Evolutionary conservation across 2,888 invertebrate species (phyloP).

Genomic region (Andricus quercusramuli): DNA sequence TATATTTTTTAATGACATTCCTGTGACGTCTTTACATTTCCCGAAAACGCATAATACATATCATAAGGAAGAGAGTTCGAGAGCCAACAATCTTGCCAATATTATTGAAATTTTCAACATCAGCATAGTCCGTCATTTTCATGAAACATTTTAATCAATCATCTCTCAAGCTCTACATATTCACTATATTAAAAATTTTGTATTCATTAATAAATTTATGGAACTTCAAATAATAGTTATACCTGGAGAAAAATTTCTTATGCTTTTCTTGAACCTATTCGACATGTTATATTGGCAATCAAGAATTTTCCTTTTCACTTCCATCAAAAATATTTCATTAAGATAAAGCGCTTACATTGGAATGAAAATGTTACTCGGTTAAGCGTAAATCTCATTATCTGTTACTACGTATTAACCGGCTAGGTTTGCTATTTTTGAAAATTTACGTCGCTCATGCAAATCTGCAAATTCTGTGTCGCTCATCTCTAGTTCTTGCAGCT

Average conservation of each 20-base stretch:
- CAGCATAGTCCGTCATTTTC: neutral
- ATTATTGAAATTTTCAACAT: constrained; percentile 20
- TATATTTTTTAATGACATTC: neutral
- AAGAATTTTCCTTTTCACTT: neutral
- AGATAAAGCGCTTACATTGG: neutral
- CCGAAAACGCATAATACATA: neutral
- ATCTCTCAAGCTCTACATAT: neutral
- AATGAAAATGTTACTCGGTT: constrained; percentile 23
- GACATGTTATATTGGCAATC: neutral
- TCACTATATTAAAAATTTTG: neutral
- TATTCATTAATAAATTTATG: neutral
- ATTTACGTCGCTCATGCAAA: constrained; percentile 61
- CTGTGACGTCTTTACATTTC: neutral
- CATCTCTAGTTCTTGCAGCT: constrained; percentile 61
- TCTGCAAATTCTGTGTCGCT: constrained; percentile 56
- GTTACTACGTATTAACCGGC: constrained; percentile 43
- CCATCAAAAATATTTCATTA: neutral
- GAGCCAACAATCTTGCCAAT: neutral
- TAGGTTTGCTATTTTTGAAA: constrained; percentile 64
- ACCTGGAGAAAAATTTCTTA: neutral
- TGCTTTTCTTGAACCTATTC: neutral
- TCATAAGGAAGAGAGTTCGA: neutral
- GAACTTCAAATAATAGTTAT: neutral
- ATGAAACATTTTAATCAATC: constrained; percentile 4
- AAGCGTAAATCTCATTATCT: constrained; percentile 51